A percentile compares a stretch with the other conserved stretches of the same genome.
These are phyloP conservation scores for Drosophila novamexicana DNA, from an alignment of 1,140 invertebrate genomes.

Conservation along the genomic window DNA sequence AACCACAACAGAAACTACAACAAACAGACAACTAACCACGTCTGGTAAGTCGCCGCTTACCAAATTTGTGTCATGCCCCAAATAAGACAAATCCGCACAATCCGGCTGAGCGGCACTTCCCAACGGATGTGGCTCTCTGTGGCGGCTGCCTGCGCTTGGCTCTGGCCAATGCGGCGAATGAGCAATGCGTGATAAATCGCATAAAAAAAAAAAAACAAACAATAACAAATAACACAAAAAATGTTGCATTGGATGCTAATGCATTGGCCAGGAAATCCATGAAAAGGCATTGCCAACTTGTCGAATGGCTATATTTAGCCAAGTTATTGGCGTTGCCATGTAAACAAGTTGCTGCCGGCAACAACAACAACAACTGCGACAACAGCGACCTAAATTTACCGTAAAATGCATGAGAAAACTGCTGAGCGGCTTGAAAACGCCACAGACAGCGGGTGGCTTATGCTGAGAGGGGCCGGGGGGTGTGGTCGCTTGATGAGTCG, in stretches of 20 bases:
- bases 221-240: constrained; percentile 31
- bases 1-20: constrained; percentile 15
- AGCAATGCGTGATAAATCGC: constrained; percentile 33
- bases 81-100: constrained; percentile 75
- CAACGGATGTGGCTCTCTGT: constrained; percentile 53
- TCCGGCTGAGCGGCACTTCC: constrained; percentile 57
- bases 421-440: constrained; percentile 40
- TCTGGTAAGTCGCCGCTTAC: constrained; percentile 53
- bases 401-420: constrained; percentile 77
- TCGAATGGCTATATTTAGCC: constrained; percentile 72
- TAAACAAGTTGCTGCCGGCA: constrained; percentile 69
- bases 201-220: constrained; percentile 35
- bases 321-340: constrained; percentile 72
- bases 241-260: constrained; percentile 50
- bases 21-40: constrained; percentile 20
- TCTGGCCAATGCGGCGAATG: constrained; percentile 30
- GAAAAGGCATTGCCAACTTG: constrained; percentile 53
- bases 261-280: constrained; percentile 71
- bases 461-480: constrained; percentile 4
- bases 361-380: constrained; percentile 17
- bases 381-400: constrained; percentile 74
- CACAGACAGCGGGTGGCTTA: constrained; percentile 32
- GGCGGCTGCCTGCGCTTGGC: background rate
- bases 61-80: constrained; percentile 83
- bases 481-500: background rate